Evolutionary conservation across 1,140 invertebrate genomes (phyloP).

Genomic region (Pseudomyrmex pallidus): DNA sequence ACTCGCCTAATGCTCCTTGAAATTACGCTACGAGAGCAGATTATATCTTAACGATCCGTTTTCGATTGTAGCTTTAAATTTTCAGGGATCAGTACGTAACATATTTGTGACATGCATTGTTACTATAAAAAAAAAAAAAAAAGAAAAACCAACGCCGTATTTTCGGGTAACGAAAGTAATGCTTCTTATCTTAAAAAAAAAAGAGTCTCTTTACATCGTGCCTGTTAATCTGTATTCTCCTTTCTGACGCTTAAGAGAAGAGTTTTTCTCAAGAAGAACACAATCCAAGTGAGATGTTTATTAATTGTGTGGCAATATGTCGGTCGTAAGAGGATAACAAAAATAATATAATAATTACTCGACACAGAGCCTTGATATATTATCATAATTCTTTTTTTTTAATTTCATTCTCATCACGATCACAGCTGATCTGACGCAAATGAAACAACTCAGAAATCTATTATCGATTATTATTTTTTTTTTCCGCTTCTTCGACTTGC

Average conservation of each 20-base stretch:
- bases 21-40: conserved; percentile 28
- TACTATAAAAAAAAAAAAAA: conserved; percentile 19
- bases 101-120: not conserved
- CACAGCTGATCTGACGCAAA: conserved; percentile 9
- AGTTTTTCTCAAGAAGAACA: not conserved
- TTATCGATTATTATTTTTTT: not conserved
- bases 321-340: conserved; percentile 16
- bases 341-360: not conserved
- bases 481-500: conserved; percentile 11
- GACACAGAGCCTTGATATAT: no score
- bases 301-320: conserved; percentile 32
- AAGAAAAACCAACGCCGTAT: not conserved
- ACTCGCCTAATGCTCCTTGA: conserved; percentile 10
- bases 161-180: conserved; percentile 45
- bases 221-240: conserved; percentile 54
- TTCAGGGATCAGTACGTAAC: conserved; percentile 60
- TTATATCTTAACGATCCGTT: conserved; percentile 52
- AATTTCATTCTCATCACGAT: conserved; percentile 3
- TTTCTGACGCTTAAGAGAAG: conserved; percentile 36
- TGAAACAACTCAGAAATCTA: not conserved
- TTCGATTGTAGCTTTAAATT: conserved; percentile 59
- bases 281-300: conserved; percentile 2
- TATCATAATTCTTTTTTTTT: no score
- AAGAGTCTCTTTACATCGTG: conserved; percentile 62
- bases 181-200: conserved; percentile 57